Evolutionary conservation across 2,888 invertebrate genomes (phyloP).

Genomic region (Ophraella communa): DNA sequence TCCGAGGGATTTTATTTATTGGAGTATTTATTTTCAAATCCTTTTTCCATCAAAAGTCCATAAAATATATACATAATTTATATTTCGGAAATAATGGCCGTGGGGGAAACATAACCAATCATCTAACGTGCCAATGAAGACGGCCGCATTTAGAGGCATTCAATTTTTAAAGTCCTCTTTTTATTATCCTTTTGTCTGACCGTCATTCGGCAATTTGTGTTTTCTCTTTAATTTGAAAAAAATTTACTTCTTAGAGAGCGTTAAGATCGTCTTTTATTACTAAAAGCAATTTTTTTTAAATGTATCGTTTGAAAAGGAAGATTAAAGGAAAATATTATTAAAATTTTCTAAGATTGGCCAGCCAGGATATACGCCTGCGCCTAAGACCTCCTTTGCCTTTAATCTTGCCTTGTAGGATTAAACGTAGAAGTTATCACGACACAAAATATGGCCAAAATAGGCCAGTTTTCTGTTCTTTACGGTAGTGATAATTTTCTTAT

Average conservation of each 20-base stretch:
- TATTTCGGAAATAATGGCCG: neutral
- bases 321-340: too few relatives aligned
- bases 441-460: too few relatives aligned
- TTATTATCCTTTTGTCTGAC: conserved; percentile 1
- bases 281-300: neutral
- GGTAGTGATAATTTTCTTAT: too few relatives aligned
- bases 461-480: too few relatives aligned
- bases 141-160: conserved; percentile 1
- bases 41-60: conserved; percentile 7
- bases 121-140: conserved; percentile 8
- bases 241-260: neutral
- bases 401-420: too few relatives aligned
- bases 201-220: neutral
- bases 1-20: neutral
- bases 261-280: neutral
- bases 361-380: too few relatives aligned
- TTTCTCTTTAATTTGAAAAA: neutral
- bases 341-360: too few relatives aligned
- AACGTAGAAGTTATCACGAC: too few relatives aligned
- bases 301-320: neutral
- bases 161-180: conserved; percentile 4
- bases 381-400: too few relatives aligned
- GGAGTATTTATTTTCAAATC: conserved; percentile 5
- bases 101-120: neutral
- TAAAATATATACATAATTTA: conserved; percentile 11